These are phyloP conservation scores for Oreohelix idahoensis DNA, from an alignment of 1,140 invertebrate species.

Conservation along the genomic window DNA sequence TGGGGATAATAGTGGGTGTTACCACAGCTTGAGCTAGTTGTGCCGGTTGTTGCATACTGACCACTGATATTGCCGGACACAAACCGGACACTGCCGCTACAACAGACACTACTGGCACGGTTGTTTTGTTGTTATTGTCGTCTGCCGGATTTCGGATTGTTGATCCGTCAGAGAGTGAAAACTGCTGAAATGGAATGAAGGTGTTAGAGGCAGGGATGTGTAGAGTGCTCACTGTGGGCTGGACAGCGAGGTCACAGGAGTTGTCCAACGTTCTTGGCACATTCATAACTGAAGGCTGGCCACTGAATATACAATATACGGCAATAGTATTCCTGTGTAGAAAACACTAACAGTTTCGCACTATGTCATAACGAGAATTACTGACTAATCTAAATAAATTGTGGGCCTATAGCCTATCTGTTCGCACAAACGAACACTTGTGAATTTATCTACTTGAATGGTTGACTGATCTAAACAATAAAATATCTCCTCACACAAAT, in stretches of 20 bases:
- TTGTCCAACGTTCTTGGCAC: neutral
- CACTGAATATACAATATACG: neutral
- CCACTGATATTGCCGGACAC: constrained; percentile 17
- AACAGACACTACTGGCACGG: constrained; percentile 23
- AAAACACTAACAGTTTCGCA: neutral
- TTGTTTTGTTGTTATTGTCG: constrained; percentile 37
- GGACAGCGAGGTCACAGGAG: neutral
- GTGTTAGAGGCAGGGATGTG: constrained; percentile 21
- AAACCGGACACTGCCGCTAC: constrained; percentile 23
- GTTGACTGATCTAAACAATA: too few species aligned
- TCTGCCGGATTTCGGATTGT: constrained; percentile 22
- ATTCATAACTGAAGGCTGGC: neutral
- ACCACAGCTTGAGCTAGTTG: constrained; percentile 16
- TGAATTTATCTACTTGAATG: too few species aligned
- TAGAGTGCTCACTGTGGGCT: constrained; percentile 1
- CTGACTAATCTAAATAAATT: too few species aligned
- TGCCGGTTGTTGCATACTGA: constrained; percentile 29
- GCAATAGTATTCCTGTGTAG: neutral
- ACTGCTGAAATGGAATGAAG: constrained; percentile 32
- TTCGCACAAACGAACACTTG: too few species aligned
- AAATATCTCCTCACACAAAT: too few species aligned
- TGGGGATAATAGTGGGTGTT: constrained; percentile 10
- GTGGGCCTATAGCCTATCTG: too few species aligned
- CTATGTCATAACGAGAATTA: too few species aligned
- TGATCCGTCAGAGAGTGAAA: neutral